These are phyloP conservation scores for Oithona nana DNA, from an alignment of 2,888 invertebrate species.

Conservation along the genomic window DNA sequence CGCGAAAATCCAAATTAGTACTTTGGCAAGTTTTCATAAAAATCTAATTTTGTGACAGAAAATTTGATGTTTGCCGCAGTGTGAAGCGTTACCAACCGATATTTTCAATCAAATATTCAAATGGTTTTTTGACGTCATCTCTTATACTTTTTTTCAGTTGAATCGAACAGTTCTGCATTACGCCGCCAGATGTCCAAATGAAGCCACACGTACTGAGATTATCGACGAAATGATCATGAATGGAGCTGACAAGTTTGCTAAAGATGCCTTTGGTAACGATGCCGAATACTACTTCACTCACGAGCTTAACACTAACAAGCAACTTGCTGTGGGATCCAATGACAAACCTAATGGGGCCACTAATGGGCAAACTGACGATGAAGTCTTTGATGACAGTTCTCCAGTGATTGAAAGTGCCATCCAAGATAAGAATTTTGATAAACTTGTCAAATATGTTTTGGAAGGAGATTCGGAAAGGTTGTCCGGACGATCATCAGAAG, in stretches of 20 bases:
- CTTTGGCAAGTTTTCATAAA: no score
- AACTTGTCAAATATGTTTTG: constrained; percentile 68
- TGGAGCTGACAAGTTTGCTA: constrained; percentile 23
- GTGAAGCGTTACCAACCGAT: no score
- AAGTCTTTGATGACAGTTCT: neutral
- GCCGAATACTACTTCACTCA: neutral
- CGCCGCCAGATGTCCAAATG: constrained; percentile 37
- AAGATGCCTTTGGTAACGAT: constrained; percentile 23
- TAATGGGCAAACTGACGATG: neutral
- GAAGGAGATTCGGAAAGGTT: constrained; percentile 68
- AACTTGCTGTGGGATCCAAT: no score
- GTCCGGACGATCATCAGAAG: constrained; percentile 59
- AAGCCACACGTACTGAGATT: constrained; percentile 21
- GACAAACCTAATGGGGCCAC: neutral
- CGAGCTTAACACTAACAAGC: neutral
- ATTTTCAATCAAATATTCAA: no score
- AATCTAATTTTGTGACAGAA: no score
- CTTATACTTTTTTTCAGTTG: constrained; percentile 23
- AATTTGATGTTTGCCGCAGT: no score
- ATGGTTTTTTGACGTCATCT: no score
- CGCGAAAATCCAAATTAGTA: no score
- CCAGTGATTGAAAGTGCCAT: constrained; percentile 29
- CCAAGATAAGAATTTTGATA: constrained; percentile 67
- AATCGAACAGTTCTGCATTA: constrained; percentile 66
- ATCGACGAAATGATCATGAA: constrained; percentile 24